Percentiles rank a stretch among this genome's conserved stretches.
phyloP scores from a whole-genome alignment of 2,113 vertebrate genomes.

The Hydrochoerus hydrochaeris region DNA sequence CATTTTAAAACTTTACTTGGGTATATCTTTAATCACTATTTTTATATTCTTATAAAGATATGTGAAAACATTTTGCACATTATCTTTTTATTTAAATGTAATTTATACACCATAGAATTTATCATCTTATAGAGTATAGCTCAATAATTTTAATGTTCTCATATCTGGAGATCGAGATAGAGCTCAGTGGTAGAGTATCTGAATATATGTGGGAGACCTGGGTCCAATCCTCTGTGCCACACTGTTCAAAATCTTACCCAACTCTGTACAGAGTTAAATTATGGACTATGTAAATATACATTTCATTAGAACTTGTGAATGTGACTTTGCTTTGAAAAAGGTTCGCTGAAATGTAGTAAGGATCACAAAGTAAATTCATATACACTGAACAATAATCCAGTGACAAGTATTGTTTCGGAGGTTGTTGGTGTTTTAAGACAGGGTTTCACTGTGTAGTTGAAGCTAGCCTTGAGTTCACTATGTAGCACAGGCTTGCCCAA shows the following conservation, averaged over 20 bases:
- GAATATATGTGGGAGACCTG: background rate
- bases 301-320: background rate
- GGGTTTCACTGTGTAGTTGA: background rate
- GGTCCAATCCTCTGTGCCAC: background rate
- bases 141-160: background rate
- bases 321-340: background rate
- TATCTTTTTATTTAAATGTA: background rate
- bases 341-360: background rate
- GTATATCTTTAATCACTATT: background rate
- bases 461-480: background rate
- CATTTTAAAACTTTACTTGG: background rate
- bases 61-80: background rate
- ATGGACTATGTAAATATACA: background rate
- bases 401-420: background rate
- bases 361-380: constrained; percentile 1
- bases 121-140: background rate
- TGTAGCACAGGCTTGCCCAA: background rate
- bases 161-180: background rate
- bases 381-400: background rate
- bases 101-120: background rate
- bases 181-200: background rate
- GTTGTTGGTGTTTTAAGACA: background rate
- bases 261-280: background rate
- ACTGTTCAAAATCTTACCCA: background rate
- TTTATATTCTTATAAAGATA: background rate